Base-by-base conservation (phyloP, 37 sponge, comb jelly and placozoan genomes). In the Halichondria panicea region DNA sequence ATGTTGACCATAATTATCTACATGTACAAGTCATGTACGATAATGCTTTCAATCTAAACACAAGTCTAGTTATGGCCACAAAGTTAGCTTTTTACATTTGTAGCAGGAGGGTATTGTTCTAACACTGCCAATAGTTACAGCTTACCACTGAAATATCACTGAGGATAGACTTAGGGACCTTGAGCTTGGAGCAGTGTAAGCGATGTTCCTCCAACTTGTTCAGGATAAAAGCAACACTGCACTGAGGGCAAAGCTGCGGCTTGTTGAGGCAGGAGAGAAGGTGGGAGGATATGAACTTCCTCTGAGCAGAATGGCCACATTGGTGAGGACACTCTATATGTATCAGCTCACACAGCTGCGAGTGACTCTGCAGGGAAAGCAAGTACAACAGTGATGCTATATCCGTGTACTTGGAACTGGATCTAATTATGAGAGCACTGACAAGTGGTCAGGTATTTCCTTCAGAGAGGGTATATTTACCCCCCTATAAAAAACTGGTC, bases 301-400 rank as follows among this genome's bases (percentile, higher is more conserved):
- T 56, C 56, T 72, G 72, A 44, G 79, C 81, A 12, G 28, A 44
- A 46, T 70, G 70, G 43, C 71, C 70, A 68, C 91, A 91, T 22
- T 66, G 71, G 48, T 91, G 77, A 27, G 74, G 83, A 72, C 91
- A 91, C 18, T 61, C 53, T 22, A 76, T 73, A 15, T 36, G 27
- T 0, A 80, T 75, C 15, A 84, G 40, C 12, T 86, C 83, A 86
- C 91, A 91, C 21, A 50, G 30, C 27, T 59, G 64, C 27, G 31
- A 21, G 48, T 91, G 91, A 6, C 35, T 24, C 87, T 87, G 64
- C 40, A n/a, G n/a, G n/a, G n/a, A n/a, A n/a, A n/a, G n/a, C n/a
- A n/a, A n/a, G n/a, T n/a, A n/a, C n/a, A n/a, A n/a, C n/a, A n/a
- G 15, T 48, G 52, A 48, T 18, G 52, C 52, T 15, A 48, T 11